phyloP scores from a whole-genome alignment of 2,113 vertebrate species.

The Leptosomus discolor region DNA sequence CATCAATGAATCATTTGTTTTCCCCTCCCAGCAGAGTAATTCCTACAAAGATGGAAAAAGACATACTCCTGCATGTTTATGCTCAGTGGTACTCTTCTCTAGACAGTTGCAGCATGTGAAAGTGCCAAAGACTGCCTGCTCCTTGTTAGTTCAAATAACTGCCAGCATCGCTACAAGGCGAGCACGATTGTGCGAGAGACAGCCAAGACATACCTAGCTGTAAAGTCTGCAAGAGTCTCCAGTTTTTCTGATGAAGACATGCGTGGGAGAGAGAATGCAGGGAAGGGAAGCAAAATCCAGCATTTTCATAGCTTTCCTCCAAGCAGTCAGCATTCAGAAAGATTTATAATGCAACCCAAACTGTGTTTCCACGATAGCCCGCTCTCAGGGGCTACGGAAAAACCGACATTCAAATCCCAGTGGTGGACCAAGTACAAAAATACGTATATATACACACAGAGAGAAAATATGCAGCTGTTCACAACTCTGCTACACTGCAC shows the following conservation, averaged over 20 bases:
- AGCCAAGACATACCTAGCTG: background rate
- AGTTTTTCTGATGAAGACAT: background rate
- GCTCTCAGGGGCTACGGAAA: background rate
- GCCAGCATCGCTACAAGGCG: background rate
- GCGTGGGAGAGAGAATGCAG: background rate
- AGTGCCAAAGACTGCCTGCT: background rate
- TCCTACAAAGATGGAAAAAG: constrained; percentile 25
- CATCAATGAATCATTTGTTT: constrained; percentile 37
- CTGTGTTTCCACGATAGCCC: fast-evolving
- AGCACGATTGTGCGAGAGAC: background rate
- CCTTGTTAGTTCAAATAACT: background rate
- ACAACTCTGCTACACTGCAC: background rate
- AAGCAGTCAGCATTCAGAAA: background rate
- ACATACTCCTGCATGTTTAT: background rate
- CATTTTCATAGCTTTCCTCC: background rate
- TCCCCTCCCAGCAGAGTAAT: background rate
- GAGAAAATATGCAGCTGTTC: background rate
- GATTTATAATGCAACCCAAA: background rate
- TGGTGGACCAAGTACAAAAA: background rate
- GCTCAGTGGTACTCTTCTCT: background rate
- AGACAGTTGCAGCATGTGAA: background rate
- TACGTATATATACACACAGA: fast-evolving
- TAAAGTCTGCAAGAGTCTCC: background rate
- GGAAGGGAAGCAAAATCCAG: background rate
- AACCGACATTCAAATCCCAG: background rate